Evolutionary conservation across 2,797 vertebrate species (phyloP).

Genomic region (Mallotus villosus): DNA sequence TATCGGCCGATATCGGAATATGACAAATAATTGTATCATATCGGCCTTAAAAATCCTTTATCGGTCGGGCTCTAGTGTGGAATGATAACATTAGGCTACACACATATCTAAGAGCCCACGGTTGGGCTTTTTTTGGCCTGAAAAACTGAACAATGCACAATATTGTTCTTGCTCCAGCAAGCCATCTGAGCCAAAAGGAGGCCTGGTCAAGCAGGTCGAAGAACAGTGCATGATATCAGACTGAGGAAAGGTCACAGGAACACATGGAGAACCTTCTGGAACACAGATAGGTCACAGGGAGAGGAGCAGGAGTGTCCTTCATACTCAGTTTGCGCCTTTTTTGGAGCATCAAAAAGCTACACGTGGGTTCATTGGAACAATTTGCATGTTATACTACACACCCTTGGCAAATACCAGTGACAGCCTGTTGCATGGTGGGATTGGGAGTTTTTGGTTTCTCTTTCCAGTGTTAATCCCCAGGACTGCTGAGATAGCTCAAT

Average conservation of each 20-base stretch:
- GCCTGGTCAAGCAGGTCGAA: conserved; percentile 45
- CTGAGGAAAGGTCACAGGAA: conserved; percentile 61
- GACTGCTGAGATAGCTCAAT: conserved; percentile 23
- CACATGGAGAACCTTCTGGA: conserved; percentile 64
- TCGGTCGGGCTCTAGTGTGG: no score
- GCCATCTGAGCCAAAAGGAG: conserved; percentile 32
- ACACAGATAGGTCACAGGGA: conserved; percentile 57
- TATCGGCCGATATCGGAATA: no score
- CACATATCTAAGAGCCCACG: neutral
- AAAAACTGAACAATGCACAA: no score
- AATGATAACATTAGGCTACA: neutral
- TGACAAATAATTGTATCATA: no score
- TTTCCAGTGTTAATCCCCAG: conserved; percentile 21
- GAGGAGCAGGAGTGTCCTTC: conserved; percentile 35
- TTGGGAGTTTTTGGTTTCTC: neutral
- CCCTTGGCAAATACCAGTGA: neutral
- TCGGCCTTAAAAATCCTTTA: no score
- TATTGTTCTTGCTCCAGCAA: neutral
- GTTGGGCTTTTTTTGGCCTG: neutral
- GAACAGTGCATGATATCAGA: conserved; percentile 55
- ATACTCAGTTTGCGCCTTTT: conserved; percentile 1
- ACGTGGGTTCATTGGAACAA: no score
- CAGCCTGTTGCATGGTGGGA: neutral
- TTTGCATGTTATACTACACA: neutral
- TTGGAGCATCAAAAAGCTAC: no score